phyloP scores from a whole-genome alignment of 35 echinoderm and acorn worm genomes.

The Diadema setosum region DNA sequence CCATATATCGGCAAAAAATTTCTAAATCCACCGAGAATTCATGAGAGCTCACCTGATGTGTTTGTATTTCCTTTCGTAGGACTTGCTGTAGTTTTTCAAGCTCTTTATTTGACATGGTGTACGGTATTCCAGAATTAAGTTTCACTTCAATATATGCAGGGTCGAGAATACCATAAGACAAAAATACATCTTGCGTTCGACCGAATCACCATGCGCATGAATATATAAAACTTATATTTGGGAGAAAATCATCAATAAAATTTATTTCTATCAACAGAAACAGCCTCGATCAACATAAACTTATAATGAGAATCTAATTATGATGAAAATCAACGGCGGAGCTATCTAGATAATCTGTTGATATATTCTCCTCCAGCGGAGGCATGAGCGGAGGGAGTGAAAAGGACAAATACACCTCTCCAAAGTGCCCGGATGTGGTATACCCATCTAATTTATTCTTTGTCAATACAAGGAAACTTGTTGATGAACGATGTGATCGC shows the following conservation, averaged over 20 bases:
- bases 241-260: neutral
- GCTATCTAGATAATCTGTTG: too few species aligned
- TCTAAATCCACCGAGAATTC: neutral
- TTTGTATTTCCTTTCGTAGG: slow-evolving; percentile 85
- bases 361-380: slow-evolving; percentile 2
- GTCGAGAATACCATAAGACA: slow-evolving; percentile 8
- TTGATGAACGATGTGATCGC: slow-evolving; percentile 13
- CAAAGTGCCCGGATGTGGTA: slow-evolving; percentile 23
- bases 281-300: too few species aligned
- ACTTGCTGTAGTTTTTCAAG: slow-evolving; percentile 83
- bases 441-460: neutral
- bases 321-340: too few species aligned
- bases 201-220: slow-evolving; percentile 16
- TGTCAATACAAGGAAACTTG: slow-evolving; percentile 3
- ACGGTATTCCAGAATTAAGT: neutral
- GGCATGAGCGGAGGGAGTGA: neutral
- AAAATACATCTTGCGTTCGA: neutral
- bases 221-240: neutral
- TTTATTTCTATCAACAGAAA: too few species aligned
- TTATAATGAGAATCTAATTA: too few species aligned
- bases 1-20: neutral
- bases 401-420: neutral
- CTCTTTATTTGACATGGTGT: slow-evolving; percentile 93
- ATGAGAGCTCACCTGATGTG: slow-evolving; percentile 84
- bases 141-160: neutral